phyloP scores from a whole-genome alignment of 2,888 invertebrate species.

The Conops quadrifasciatus region DNA sequence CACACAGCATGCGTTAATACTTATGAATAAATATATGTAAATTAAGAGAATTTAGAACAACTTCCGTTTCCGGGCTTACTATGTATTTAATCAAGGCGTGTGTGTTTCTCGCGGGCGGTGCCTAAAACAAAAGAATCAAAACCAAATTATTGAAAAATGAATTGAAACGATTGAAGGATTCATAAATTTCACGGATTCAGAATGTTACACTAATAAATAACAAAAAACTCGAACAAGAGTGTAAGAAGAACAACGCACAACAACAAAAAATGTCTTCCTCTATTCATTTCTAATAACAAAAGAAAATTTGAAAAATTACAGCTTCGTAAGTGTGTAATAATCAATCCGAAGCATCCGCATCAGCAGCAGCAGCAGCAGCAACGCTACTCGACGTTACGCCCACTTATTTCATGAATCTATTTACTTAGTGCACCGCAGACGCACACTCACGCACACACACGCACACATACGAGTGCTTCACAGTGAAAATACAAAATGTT shows the following conservation, averaged over 20 bases:
- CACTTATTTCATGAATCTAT: background rate
- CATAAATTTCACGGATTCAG: background rate
- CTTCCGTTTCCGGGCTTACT: constrained; percentile 15
- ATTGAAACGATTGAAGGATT: background rate
- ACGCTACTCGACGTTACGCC: constrained; percentile 1
- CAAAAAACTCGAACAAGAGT: background rate
- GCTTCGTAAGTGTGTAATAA: too few relatives aligned
- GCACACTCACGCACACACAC: background rate
- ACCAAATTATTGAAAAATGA: background rate
- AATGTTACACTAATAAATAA: background rate
- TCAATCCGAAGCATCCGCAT: too few relatives aligned
- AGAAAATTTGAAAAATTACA: background rate
- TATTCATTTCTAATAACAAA: too few relatives aligned
- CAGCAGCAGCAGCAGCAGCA: too few relatives aligned
- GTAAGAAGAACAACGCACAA: constrained; percentile 3
- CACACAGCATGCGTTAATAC: constrained; percentile 22
- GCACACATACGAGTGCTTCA: background rate
- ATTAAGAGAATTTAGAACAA: background rate
- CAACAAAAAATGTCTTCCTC: constrained; percentile 18
- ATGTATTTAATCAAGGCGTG: background rate
- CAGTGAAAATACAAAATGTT: background rate
- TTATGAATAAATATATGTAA: constrained; percentile 21
- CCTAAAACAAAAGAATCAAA: background rate
- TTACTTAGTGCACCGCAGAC: background rate
- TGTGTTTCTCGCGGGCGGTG: background rate